Evolutionary conservation across 2,113 vertebrate genomes (phyloP).

Genomic region (Heliornis fulica): DNA sequence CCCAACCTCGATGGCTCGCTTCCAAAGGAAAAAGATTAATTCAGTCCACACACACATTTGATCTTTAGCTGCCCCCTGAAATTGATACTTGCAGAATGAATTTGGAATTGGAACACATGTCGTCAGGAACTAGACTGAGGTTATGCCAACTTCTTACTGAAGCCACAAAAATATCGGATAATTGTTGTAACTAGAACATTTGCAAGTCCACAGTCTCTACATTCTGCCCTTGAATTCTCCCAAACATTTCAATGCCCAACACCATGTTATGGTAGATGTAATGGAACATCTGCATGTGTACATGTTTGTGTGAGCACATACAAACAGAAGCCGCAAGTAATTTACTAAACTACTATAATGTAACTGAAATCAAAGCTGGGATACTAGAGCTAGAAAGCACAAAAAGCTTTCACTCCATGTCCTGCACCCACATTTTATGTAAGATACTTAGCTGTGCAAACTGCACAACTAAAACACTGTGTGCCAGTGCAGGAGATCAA

Average conservation of each 20-base stretch:
- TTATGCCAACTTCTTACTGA: neutral
- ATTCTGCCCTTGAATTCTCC: neutral
- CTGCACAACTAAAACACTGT: neutral
- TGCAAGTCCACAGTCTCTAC: neutral
- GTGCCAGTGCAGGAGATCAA: neutral
- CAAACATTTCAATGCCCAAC: neutral
- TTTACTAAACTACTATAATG: neutral
- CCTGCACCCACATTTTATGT: accelerated
- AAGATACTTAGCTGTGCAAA: neutral
- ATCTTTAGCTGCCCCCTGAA: slow-evolving; percentile 23
- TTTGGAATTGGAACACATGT: neutral
- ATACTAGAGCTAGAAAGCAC: neutral
- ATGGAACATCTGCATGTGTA: neutral
- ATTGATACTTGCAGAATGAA: neutral
- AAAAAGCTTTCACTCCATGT: neutral
- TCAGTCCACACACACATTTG: neutral
- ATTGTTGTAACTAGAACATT: neutral
- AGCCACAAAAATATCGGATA: neutral
- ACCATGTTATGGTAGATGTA: neutral
- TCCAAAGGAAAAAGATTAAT: neutral
- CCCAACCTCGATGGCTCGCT: neutral
- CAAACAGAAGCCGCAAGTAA: neutral
- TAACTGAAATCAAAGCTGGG: neutral
- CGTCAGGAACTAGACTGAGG: neutral
- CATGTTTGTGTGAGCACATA: neutral